Conservation (phyloP, 2,113 vertebrate species). For the Catharus minimus region DNA sequence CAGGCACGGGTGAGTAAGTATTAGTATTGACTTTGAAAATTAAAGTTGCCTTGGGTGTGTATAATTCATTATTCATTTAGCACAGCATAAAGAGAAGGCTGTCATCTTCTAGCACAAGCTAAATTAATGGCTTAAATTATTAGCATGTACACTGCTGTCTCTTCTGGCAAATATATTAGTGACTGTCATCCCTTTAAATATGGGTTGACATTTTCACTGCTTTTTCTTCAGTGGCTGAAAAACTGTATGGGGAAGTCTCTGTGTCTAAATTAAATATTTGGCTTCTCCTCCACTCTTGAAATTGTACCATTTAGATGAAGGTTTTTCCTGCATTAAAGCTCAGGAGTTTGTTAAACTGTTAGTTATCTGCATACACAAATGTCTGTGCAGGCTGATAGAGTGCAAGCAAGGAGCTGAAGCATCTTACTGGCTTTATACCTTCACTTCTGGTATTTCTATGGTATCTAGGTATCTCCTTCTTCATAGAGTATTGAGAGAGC, state of each 20-base stretch:
- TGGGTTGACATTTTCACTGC: neutral
- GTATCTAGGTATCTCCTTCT: neutral
- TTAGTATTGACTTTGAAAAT: slow-evolving; percentile 55
- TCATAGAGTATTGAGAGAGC: neutral
- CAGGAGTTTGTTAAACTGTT: neutral
- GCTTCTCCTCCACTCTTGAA: neutral
- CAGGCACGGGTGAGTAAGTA: slow-evolving; percentile 15
- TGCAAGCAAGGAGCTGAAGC: neutral
- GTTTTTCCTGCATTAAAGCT: neutral
- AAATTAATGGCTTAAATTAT: slow-evolving; percentile 63
- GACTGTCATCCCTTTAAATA: slow-evolving; percentile 34
- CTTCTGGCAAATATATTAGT: slow-evolving; percentile 13
- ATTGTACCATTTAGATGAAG: neutral
- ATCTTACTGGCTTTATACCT: neutral
- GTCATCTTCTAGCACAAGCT: slow-evolving; percentile 41
- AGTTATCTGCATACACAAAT: neutral
- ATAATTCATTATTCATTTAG: slow-evolving; percentile 57
- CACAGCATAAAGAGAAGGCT: slow-evolving; percentile 22
- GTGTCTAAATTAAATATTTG: slow-evolving; percentile 1
- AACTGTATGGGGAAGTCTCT: neutral
- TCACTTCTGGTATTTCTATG: neutral
- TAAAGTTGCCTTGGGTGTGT: slow-evolving; percentile 34
- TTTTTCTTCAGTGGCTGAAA: slow-evolving; percentile 9
- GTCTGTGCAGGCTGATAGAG: neutral
- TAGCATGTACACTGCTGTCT: slow-evolving; percentile 40